These are phyloP conservation scores for Hylomyscus alleni DNA, from an alignment of 2,797 vertebrate genomes.

Conservation along the genomic window DNA sequence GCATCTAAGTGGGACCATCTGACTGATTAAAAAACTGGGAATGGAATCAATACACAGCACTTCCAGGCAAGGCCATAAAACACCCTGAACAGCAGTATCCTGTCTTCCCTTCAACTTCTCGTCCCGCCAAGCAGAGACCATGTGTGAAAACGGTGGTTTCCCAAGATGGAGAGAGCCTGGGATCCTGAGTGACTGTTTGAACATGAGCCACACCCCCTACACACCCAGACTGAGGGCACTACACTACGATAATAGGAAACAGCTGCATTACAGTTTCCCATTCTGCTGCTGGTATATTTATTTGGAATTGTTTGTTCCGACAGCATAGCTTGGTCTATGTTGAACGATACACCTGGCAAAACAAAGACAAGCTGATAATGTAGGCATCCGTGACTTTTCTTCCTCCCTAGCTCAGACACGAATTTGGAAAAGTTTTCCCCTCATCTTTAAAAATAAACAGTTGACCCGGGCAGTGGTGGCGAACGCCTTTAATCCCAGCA, in stretches of 20 bases:
- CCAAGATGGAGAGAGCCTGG: neutral
- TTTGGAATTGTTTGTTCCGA: neutral
- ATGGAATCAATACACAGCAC: neutral
- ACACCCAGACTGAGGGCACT: neutral
- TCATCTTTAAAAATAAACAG: neutral
- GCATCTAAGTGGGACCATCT: constrained; percentile 5
- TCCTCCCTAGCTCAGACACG: neutral
- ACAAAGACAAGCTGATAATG: neutral
- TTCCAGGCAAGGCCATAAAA: constrained; percentile 21
- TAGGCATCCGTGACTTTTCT: neutral
- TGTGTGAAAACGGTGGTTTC: neutral
- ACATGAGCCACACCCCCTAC: neutral
- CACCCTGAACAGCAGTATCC: neutral
- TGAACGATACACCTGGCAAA: neutral
- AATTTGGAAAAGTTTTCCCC: constrained; percentile 24
- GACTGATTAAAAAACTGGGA: constrained; percentile 32
- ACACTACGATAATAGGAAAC: neutral
- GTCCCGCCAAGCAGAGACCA: neutral
- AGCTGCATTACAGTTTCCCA: neutral
- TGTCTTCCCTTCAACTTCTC: neutral
- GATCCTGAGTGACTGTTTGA: neutral
- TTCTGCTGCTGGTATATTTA: neutral
- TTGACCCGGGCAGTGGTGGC: too few species aligned
- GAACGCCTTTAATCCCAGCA: too few species aligned
- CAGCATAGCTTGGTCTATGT: neutral